Percentiles rank a stretch among this genome's conserved stretches.
Conservation (phyloP, 2,113 vertebrate genomes). For the Hoplias malabaricus region DNA sequence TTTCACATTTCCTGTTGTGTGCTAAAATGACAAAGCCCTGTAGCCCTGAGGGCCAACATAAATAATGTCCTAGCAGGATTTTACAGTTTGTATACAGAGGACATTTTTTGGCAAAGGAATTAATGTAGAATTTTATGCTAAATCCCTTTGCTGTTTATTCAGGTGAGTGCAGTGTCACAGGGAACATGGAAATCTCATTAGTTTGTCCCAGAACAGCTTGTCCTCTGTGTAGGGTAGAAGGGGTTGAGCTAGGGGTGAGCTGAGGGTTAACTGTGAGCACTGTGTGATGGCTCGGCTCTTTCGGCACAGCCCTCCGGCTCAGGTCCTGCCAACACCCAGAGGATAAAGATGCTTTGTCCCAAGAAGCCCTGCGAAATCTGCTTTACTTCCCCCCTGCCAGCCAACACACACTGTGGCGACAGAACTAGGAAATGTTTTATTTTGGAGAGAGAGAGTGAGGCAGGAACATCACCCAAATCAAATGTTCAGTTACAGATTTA, state of each 20-base stretch:
- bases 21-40: not conserved
- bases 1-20: not conserved
- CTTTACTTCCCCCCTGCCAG: not conserved
- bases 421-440: no score
- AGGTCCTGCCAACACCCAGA: conserved; percentile 3
- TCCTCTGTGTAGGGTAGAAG: conserved; percentile 34
- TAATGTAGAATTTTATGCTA: not conserved
- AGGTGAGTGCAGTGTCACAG: conserved; percentile 61
- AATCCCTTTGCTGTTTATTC: conserved; percentile 29
- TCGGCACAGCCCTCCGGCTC: conserved; percentile 34
- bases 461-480: not conserved
- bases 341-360: conserved; percentile 65
- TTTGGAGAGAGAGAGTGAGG: not conserved
- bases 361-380: conserved; percentile 28
- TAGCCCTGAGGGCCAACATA: not conserved
- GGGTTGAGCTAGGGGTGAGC: not conserved
- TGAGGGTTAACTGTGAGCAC: not conserved
- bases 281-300: conserved; percentile 14
- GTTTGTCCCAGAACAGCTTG: conserved; percentile 57
- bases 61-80: not conserved
- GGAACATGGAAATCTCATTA: conserved; percentile 72
- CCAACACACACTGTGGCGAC: not conserved
- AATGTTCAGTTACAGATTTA: no score
- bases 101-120: not conserved
- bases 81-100: not conserved